Evolutionary conservation across 2,888 invertebrate species (phyloP), one percentile per base, ranked within the genome.

Genomic region (Cancer borealis): DNA sequence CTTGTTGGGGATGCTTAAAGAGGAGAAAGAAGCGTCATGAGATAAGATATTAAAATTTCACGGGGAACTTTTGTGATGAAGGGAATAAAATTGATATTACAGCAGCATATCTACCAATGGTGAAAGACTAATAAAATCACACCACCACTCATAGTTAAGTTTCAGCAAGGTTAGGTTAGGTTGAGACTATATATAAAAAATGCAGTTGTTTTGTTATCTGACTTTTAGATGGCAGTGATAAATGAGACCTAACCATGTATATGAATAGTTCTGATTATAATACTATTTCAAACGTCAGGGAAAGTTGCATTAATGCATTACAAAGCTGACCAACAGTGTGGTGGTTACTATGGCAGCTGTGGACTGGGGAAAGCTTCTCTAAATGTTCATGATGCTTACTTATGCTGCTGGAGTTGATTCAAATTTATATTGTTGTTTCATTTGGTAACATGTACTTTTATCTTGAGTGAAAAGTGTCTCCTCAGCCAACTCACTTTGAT

Each of bases 271-370:
- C 26, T n/a, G 73, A 73, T 73, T n/a, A 73, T n/a, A 73, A 10
- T n/a, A 26, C 26, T 73, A 26, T 26, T 26, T 8, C 8, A 5
- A 26, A 73, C 8, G 73, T 73, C n/a, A 21, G 60, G 60, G 60
- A 60, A 60, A 60, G 60, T 60, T 60, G 60, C 60, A 14, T 10
- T 60, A 73, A 10, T 73, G 10, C 73, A 73, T 26, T 8, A 26
- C 73, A 14, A 39, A 84, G 84, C 30, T 14, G n/a, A 14, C 39
- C 84, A 84, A 12, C 30, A 30, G 39, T 79, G 26, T 39, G 84
- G 14, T 84, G 84, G 84, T 84, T 84, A 26, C 73, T 73, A 8
- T n/a, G 73, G 73, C 73, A 84, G 84, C 84, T 84, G 30, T 84
- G 4, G 39, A 84, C 39, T 14, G 0, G 12, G 12, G 17, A 84